Evolutionary conservation across 2,888 invertebrate genomes (phyloP).

Genomic region (Metallyticus violacea): DNA sequence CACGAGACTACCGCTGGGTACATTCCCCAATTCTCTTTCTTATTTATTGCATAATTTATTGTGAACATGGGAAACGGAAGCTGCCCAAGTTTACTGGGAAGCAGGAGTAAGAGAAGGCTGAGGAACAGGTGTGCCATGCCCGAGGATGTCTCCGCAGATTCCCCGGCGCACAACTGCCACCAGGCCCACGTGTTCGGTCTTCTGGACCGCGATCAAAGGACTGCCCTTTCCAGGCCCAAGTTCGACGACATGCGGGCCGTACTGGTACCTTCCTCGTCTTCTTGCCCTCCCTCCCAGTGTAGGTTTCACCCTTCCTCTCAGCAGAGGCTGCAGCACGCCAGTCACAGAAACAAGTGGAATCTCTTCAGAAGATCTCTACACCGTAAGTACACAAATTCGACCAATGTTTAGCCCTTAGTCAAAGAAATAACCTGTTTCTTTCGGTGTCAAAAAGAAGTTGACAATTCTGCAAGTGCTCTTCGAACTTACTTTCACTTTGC

Average conservation of each 20-base stretch:
- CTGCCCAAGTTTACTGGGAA: neutral
- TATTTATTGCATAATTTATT: constrained; percentile 5
- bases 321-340: neutral
- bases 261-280: neutral
- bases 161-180: neutral
- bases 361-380: constrained; percentile 11
- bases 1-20: neutral
- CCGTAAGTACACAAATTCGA: constrained; percentile 25
- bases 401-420: neutral
- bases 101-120: neutral
- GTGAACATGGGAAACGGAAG: neutral
- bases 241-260: constrained; percentile 21
- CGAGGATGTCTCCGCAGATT: neutral
- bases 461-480: no score
- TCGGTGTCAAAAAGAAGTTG: no score
- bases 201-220: constrained; percentile 24
- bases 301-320: neutral
- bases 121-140: neutral
- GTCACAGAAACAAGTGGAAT: neutral
- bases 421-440: no score
- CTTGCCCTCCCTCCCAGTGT: neutral
- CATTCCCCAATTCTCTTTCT: neutral
- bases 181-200: constrained; percentile 17
- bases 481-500: no score
- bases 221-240: constrained; percentile 10